A percentile compares a stretch with the other conserved stretches of the same genome.
Conservation (phyloP, 2,888 invertebrate genomes). For the Petrophora chlorosata region DNA sequence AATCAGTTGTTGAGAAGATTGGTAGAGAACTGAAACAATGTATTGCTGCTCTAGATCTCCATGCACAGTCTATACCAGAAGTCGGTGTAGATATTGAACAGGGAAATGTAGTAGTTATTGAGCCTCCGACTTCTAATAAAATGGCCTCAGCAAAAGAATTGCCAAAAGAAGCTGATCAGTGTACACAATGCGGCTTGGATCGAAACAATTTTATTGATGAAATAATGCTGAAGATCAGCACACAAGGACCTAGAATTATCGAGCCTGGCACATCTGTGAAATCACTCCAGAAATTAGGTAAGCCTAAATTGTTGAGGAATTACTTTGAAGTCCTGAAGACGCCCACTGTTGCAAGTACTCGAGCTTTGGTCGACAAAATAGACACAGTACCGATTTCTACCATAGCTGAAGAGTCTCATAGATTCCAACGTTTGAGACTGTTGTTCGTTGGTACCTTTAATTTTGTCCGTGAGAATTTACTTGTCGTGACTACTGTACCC, state of each 20-base stretch:
- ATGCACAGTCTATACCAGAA: constrained; percentile 8
- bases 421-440: constrained; percentile 23
- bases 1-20: constrained; percentile 58
- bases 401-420: constrained; percentile 14
- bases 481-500: constrained; percentile 63
- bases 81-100: constrained; percentile 17
- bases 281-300: constrained; percentile 33
- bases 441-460: constrained; percentile 35
- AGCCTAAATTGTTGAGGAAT: constrained; percentile 44
- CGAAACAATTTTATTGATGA: constrained; percentile 59
- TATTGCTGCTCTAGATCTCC: constrained; percentile 16
- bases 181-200: constrained; percentile 61
- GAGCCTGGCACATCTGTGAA: constrained; percentile 15
- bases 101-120: constrained; percentile 9
- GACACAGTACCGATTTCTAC: constrained; percentile 45
- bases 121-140: constrained; percentile 27
- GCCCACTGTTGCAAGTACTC: constrained; percentile 12
- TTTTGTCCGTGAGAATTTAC: constrained; percentile 60
- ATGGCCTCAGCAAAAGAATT: constrained; percentile 24
- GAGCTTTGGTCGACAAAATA: constrained; percentile 33
- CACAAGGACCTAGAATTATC: constrained; percentile 35
- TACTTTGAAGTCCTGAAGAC: constrained; percentile 50
- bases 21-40: constrained; percentile 52
- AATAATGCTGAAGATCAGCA: constrained; percentile 50
- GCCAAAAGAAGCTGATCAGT: constrained; percentile 35